Evolutionary conservation across 2,888 invertebrate species (phyloP).

Genomic region (Cantharis lateralis): DNA sequence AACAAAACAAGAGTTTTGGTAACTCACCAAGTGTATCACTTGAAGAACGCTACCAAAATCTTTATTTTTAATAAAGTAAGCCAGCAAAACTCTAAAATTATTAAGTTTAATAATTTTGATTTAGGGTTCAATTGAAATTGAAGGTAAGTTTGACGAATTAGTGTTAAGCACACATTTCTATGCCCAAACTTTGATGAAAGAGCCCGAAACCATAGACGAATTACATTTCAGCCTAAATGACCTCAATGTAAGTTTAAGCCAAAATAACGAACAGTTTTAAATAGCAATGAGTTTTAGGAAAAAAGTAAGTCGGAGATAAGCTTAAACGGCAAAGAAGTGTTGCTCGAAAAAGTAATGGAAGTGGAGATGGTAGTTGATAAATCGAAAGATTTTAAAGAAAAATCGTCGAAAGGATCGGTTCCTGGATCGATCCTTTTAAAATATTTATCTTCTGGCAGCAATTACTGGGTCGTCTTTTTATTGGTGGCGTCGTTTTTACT

Average conservation of each 20-base stretch:
- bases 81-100: constrained; percentile 1
- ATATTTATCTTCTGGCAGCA: constrained; percentile 62
- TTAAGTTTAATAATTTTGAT: background rate
- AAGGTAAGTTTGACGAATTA: constrained; percentile 57
- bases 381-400: constrained; percentile 62
- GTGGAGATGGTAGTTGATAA: constrained; percentile 54
- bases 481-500: constrained; percentile 61
- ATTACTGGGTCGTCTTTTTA: constrained; percentile 57
- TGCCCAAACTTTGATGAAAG: constrained; percentile 56
- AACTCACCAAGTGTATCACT: constrained; percentile 84
- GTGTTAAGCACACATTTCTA: constrained; percentile 58
- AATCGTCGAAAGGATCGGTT: constrained; percentile 62
- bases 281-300: constrained; percentile 39
- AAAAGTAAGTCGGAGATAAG: constrained; percentile 47
- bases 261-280: background rate
- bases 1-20: constrained; percentile 76
- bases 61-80: constrained; percentile 67
- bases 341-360: constrained; percentile 36
- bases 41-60: constrained; percentile 69
- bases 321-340: constrained; percentile 49
- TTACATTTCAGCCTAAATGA: background rate
- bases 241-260: background rate
- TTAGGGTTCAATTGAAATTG: constrained; percentile 57
- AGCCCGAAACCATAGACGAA: constrained; percentile 48
- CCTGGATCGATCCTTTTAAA: constrained; percentile 63